Conservation (phyloP, 2,797 vertebrate species). For the Scarus forsteni region DNA sequence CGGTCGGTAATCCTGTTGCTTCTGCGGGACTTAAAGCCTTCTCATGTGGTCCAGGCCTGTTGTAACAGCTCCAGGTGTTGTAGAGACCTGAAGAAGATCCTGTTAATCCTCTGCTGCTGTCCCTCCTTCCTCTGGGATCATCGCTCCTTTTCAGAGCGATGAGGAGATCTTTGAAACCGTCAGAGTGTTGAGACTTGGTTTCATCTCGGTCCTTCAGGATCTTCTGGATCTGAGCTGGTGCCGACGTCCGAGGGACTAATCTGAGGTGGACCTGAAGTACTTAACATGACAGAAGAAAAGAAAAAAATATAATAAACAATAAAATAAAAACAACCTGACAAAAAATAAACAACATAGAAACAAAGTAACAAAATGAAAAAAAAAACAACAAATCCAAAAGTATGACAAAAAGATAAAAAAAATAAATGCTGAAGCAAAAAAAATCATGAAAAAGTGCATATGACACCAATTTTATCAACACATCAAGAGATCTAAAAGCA, state of each 20-base stretch:
- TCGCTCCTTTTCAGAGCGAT: constrained; percentile 7
- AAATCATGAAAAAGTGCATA: no score
- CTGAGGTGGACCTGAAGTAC: not conserved
- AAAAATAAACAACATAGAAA: no score
- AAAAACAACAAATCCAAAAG: no score
- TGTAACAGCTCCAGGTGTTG: constrained; percentile 14
- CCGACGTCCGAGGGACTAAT: not conserved
- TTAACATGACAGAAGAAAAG: not conserved
- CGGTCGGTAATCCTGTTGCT: constrained; percentile 7
- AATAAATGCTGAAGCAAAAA: no score
- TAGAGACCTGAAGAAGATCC: constrained; percentile 7
- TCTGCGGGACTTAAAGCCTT: not conserved
- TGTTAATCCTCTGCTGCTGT: constrained; percentile 1
- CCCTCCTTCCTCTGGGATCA: constrained; percentile 9
- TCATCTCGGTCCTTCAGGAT: not conserved
- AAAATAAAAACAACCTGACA: no score
- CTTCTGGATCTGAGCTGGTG: not conserved
- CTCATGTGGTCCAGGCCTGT: constrained; percentile 15
- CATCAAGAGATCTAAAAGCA: no score
- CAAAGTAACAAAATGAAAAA: no score
- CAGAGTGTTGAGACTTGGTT: constrained; percentile 8
- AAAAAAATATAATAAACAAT: not conserved
- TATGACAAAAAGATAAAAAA: no score
- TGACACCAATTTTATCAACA: no score
- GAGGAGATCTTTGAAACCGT: not conserved